These are phyloP conservation scores for Sus scrofa DNA, from an alignment of 2,113 vertebrate species.

Conservation along the genomic window T2T-Sscrofa CM000817.6:149754001-149754500, in stretches of 20 bases:
- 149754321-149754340: constrained; percentile 44
- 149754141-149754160: background rate
- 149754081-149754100: background rate
- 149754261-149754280: constrained; percentile 44
- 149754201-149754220: background rate
- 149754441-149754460: constrained; percentile 28
- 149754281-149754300: background rate
- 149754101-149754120: background rate
- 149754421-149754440: constrained; percentile 4
- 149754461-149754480: background rate
- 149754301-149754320: background rate
- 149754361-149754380: constrained; percentile 1
- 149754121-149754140: background rate
- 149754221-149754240: background rate
- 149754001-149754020: background rate
- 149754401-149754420: background rate
- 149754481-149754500: background rate
- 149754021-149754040: background rate
- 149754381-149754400: background rate
- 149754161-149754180: background rate
- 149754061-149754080: background rate
- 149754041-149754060: background rate
- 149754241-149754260: background rate
- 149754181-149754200: background rate
- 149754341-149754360: background rate